Conservation (phyloP, 2,113 vertebrate species). For the Nesoenas mayeri region DNA sequence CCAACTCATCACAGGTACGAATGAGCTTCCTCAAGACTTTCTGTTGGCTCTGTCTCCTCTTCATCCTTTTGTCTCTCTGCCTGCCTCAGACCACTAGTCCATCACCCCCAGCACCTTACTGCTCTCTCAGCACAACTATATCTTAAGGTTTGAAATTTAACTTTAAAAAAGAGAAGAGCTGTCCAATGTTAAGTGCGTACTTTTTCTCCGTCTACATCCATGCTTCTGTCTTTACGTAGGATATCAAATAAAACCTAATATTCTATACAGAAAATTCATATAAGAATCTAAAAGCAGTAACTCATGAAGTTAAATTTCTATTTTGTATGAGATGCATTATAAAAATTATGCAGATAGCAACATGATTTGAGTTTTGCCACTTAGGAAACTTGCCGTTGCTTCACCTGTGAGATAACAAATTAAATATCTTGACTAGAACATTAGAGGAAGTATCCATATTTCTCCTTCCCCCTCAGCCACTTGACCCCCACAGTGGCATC, state of each 20-base stretch:
- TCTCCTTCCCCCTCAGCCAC: neutral
- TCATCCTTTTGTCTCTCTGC: neutral
- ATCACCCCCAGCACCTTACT: neutral
- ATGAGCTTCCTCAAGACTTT: neutral
- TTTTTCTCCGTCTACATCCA: neutral
- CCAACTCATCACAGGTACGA: neutral
- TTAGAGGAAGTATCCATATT: neutral
- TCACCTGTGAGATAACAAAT: neutral
- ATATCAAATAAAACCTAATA: neutral
- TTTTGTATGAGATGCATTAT: neutral
- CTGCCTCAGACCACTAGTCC: neutral
- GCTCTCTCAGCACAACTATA: neutral
- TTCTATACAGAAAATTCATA: neutral
- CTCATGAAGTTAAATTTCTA: neutral
- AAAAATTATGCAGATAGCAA: neutral
- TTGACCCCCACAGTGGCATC: rapidly evolving
- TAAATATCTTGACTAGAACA: neutral
- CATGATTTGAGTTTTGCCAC: neutral
- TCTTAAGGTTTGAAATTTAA: neutral
- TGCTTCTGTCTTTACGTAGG: neutral
- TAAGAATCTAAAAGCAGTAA: neutral
- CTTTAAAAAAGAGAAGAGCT: neutral
- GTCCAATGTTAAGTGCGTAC: neutral
- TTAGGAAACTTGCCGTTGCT: neutral
- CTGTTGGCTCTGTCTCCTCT: neutral